Evolutionary conservation across 2,113 vertebrate genomes (phyloP).

Genomic region (Lycocorax pyrrhopterus): DNA sequence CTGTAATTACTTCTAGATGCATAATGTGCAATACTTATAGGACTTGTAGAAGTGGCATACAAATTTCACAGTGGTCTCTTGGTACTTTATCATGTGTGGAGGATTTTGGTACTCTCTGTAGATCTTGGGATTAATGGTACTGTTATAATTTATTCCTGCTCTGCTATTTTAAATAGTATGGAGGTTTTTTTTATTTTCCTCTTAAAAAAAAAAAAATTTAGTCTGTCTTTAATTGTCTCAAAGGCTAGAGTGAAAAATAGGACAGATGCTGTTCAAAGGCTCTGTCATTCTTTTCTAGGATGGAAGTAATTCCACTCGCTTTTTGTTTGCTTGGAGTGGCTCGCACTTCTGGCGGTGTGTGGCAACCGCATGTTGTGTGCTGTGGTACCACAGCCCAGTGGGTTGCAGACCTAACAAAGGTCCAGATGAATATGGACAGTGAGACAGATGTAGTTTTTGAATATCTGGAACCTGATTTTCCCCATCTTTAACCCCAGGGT

Average conservation of each 20-base stretch:
- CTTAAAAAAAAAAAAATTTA: background rate
- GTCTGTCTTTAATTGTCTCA: background rate
- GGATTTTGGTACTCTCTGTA: constrained; percentile 32
- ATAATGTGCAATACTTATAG: constrained; percentile 36
- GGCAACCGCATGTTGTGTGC: background rate
- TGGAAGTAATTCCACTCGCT: background rate
- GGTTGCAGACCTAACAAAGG: background rate
- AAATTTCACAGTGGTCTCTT: constrained; percentile 20
- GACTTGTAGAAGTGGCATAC: constrained; percentile 28
- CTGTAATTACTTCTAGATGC: constrained; percentile 60
- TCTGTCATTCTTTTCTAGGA: background rate
- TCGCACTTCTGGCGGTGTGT: background rate
- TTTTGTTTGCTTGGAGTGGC: background rate
- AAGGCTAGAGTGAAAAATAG: background rate
- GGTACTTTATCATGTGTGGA: constrained; percentile 7
- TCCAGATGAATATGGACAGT: background rate
- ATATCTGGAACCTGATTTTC: background rate
- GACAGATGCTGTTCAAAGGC: background rate
- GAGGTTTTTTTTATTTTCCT: fast-evolving
- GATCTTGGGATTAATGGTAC: background rate
- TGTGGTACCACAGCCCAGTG: background rate
- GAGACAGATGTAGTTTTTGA: background rate
- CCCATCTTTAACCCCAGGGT: background rate
- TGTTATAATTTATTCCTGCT: constrained; percentile 2
- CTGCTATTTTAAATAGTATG: background rate